These are phyloP conservation scores for Charadrius vociferus DNA, from an alignment of 2,113 vertebrate genomes.

Conservation along the genomic window DNA sequence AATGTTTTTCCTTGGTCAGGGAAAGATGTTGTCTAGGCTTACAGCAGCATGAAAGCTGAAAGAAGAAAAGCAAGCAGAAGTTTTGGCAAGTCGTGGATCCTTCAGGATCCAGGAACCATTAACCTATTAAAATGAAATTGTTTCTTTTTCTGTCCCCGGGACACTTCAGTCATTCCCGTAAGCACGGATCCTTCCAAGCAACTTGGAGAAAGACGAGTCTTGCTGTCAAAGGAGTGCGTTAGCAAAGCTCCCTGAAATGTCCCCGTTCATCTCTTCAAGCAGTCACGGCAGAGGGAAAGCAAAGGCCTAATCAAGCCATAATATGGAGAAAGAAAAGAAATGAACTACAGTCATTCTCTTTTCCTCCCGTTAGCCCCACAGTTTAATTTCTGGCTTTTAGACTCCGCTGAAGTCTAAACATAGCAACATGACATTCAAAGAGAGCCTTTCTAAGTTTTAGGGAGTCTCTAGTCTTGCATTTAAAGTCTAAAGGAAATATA, in stretches of 20 bases:
- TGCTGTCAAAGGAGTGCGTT: not conserved
- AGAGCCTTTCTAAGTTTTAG: not conserved
- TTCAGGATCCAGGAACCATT: conserved; percentile 40
- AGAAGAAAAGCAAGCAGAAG: conserved; percentile 28
- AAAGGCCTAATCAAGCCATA: not conserved
- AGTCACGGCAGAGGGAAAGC: not conserved
- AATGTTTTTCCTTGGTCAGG: conserved; percentile 29
- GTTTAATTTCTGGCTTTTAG: not conserved
- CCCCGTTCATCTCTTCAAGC: not conserved
- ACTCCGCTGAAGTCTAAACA: not conserved
- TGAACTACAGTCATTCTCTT: not conserved
- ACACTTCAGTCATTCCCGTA: conserved; percentile 2
- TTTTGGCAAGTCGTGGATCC: conserved; percentile 24
- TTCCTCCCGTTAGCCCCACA: not conserved
- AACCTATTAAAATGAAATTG: conserved; percentile 18
- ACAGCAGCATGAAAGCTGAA: conserved; percentile 3
- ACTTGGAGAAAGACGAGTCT: fast-evolving
- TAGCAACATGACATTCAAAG: not conserved
- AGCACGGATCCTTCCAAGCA: not conserved
- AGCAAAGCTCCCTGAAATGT: not conserved
- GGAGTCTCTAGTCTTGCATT: not conserved
- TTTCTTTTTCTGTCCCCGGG: conserved; percentile 48
- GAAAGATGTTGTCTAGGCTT: conserved; percentile 19
- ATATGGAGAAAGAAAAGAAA: not conserved
- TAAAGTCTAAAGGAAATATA: not conserved